phyloP scores from a whole-genome alignment of 2,888 invertebrate species.

The Dorcus parallelipipedus region DNA sequence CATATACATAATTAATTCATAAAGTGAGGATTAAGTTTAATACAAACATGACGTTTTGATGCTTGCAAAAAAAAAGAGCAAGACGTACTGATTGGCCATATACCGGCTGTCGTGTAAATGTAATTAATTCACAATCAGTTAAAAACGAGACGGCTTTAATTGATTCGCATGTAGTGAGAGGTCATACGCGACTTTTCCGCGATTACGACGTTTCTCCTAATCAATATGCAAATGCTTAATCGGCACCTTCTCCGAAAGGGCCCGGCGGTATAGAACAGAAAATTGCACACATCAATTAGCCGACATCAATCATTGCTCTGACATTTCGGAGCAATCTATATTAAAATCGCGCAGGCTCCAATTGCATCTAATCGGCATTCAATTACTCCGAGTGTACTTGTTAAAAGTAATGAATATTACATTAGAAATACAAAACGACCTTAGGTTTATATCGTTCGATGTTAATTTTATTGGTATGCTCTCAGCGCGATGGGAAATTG shows the following conservation, averaged over 20 bases:
- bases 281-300: constrained; percentile 28
- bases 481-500: too few species aligned
- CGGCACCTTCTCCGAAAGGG: neutral
- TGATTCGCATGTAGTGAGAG: constrained; percentile 4
- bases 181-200: neutral
- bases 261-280: neutral
- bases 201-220: neutral
- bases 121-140: constrained; percentile 11
- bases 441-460: too few species aligned
- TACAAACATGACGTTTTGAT: constrained; percentile 26
- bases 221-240: constrained; percentile 8
- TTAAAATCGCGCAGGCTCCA: constrained; percentile 32
- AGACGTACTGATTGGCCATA: constrained; percentile 8
- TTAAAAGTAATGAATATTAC: neutral
- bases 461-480: too few species aligned
- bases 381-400: neutral
- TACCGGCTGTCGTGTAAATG: constrained; percentile 10
- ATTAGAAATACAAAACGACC: neutral
- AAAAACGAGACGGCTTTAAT: constrained; percentile 13
- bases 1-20: constrained; percentile 16
- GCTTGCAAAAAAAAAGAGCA: constrained; percentile 11
- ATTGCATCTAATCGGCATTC: constrained; percentile 11
- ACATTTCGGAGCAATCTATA: constrained; percentile 34
- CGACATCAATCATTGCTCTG: constrained; percentile 33
- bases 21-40: constrained; percentile 22